Evolutionary conservation across 2,888 invertebrate genomes (phyloP).

Genomic region (Nineta flava): DNA sequence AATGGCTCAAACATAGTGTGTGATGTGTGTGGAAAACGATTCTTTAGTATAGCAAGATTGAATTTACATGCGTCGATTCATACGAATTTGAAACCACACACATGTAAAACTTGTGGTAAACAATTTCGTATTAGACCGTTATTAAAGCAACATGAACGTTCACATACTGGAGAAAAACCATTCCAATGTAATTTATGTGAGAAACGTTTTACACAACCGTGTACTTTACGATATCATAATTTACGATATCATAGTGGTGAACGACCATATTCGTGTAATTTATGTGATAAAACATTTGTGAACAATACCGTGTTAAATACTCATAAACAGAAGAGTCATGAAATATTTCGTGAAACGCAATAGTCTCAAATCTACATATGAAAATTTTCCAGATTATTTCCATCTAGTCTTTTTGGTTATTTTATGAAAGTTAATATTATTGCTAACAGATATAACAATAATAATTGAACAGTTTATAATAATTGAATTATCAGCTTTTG

Average conservation of each 20-base stretch:
- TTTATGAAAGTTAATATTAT: too few relatives aligned
- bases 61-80: background rate
- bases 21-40: background rate
- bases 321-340: conserved; percentile 15
- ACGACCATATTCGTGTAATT: conserved; percentile 17
- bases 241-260: background rate
- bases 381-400: too few relatives aligned
- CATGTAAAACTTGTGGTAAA: background rate
- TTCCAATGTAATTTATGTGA: conserved; percentile 12
- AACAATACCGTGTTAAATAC: conserved; percentile 19
- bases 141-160: background rate
- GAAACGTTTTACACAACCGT: conserved; percentile 26
- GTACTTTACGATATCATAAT: conserved; percentile 31
- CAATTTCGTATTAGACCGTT: background rate
- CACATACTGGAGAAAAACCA: conserved; percentile 14
- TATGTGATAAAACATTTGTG: conserved; percentile 21
- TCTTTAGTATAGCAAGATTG: background rate
- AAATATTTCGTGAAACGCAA: conserved; percentile 2
- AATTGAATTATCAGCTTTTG: too few relatives aligned
- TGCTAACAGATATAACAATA: too few relatives aligned
- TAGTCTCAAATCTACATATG: too few relatives aligned
- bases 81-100: background rate
- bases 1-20: background rate
- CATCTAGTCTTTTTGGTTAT: too few relatives aligned
- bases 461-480: too few relatives aligned